Conservation (phyloP, 2,113 vertebrate genomes). For the Orthonyx spaldingii region DNA sequence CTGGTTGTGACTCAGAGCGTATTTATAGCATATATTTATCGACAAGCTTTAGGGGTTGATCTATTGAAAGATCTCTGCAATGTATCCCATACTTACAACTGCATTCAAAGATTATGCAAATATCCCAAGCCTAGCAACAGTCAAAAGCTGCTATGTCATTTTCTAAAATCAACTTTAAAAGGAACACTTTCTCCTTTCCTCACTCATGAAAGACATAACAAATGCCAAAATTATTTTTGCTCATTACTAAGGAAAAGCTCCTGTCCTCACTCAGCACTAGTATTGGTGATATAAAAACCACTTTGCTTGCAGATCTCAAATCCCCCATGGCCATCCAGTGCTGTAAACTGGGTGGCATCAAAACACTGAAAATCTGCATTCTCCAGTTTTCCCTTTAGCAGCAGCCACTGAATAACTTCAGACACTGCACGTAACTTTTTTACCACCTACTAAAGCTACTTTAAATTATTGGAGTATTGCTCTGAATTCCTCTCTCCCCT, state of each 20-base stretch:
- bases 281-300: not conserved
- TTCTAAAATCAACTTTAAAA: slow-evolving; percentile 34
- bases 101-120: slow-evolving; percentile 23
- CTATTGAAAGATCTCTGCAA: slow-evolving; percentile 14
- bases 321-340: not conserved
- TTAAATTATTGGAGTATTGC: not conserved
- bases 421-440: not conserved
- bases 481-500: not conserved
- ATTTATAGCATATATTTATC: slow-evolving; percentile 40
- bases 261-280: not conserved
- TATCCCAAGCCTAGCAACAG: slow-evolving; percentile 8
- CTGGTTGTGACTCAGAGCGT: not conserved
- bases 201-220: not conserved
- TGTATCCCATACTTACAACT: not conserved
- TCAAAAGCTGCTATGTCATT: not conserved
- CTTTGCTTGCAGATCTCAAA: not conserved
- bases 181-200: slow-evolving; percentile 1
- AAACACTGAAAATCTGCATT: not conserved
- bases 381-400: not conserved
- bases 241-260: not conserved
- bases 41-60: slow-evolving; percentile 29
- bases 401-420: not conserved
- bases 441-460: not conserved
- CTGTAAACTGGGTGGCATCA: not conserved
- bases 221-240: slow-evolving; percentile 19